These are phyloP conservation scores for Caenorhabditis sinica DNA, from an alignment of 2,888 invertebrate genomes.

Conservation along the genomic window DNA sequence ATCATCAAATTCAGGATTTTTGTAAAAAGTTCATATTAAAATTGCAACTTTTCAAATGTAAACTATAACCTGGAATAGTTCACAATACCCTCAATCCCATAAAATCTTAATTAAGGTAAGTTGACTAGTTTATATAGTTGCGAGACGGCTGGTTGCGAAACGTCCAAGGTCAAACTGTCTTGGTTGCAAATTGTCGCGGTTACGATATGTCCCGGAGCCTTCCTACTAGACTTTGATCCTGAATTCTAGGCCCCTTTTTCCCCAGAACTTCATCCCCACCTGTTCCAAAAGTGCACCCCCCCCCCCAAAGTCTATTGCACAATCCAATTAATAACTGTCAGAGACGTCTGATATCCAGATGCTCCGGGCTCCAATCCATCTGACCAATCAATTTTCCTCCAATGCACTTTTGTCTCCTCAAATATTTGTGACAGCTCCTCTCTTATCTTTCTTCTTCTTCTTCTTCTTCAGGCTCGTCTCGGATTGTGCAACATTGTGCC, in stretches of 20 bases:
- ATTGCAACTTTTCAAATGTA: no score
- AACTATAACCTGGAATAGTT: no score
- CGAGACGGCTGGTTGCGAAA: no score
- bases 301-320: constrained; percentile 25
- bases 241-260: neutral
- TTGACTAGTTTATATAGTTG: no score
- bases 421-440: constrained; percentile 37
- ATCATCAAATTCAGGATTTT: no score
- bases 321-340: constrained; percentile 39
- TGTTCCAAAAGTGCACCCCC: constrained; percentile 11
- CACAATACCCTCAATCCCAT: no score
- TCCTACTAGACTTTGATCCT: no score
- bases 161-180: no score
- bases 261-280: neutral
- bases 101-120: no score
- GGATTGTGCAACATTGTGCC: constrained; percentile 53
- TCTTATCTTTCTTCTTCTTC: neutral
- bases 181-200: no score
- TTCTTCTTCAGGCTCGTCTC: neutral
- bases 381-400: constrained; percentile 15
- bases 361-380: neutral
- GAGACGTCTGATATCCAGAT: neutral
- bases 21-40: no score
- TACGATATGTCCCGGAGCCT: no score
- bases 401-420: constrained; percentile 13